phyloP scores from a whole-genome alignment of 1,140 invertebrate genomes.

The Drosophila sproati region DNA sequence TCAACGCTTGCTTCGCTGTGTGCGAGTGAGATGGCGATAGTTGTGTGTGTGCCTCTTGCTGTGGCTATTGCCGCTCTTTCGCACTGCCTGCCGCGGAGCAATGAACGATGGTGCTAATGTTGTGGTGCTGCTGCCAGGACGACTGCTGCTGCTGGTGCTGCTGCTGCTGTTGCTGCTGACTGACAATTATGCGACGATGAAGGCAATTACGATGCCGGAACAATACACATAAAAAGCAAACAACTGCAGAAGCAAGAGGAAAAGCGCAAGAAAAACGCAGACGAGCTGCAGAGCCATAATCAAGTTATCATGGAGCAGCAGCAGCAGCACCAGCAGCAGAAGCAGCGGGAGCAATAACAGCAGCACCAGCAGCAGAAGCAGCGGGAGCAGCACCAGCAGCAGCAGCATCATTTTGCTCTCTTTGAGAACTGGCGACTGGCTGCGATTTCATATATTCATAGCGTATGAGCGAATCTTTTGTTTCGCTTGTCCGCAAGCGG shows the following conservation, averaged over 20 bases:
- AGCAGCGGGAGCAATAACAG: slow-evolving; percentile 22
- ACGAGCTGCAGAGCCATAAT: slow-evolving; percentile 43
- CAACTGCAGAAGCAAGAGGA: slow-evolving; percentile 21
- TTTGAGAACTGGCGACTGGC: slow-evolving; percentile 15
- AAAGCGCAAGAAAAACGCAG: not conserved
- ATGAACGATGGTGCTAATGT: slow-evolving; percentile 66
- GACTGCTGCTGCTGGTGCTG: slow-evolving; percentile 28
- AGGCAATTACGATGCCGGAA: slow-evolving; percentile 78
- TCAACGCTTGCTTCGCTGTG: slow-evolving; percentile 24
- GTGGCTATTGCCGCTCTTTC: slow-evolving; percentile 38
- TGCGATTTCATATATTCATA: slow-evolving; percentile 83
- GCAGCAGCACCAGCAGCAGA: slow-evolving; percentile 32
- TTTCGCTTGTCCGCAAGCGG: slow-evolving; percentile 79
- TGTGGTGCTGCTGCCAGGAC: slow-evolving; percentile 46
- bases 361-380: slow-evolving; percentile 38
- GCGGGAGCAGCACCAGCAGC: slow-evolving; percentile 35
- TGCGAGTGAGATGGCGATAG: slow-evolving; percentile 42
- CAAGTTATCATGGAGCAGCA: slow-evolving; percentile 60
- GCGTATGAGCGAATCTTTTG: slow-evolving; percentile 84
- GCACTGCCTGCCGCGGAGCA: slow-evolving; percentile 32
- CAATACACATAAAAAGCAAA: slow-evolving; percentile 59
- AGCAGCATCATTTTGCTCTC: slow-evolving; percentile 16
- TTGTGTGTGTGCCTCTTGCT: slow-evolving; percentile 20
- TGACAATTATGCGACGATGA: slow-evolving; percentile 78
- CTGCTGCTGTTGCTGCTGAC: slow-evolving; percentile 37